Evolutionary conservation across 2,888 invertebrate species (phyloP).

Genomic region (Macrosoma leucophasiata): DNA sequence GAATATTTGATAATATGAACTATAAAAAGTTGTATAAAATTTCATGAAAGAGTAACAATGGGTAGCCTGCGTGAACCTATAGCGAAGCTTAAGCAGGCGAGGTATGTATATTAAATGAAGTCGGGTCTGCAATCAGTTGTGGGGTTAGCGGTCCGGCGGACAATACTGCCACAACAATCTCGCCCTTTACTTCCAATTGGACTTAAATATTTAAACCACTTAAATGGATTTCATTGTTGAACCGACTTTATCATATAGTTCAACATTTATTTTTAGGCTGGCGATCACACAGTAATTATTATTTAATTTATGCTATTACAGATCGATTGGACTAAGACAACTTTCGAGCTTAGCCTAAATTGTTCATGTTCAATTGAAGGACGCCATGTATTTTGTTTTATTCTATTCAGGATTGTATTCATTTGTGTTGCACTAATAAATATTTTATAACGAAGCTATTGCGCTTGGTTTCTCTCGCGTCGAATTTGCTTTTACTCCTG

Average conservation of each 20-base stretch:
- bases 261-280: constrained; percentile 42
- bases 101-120: constrained; percentile 69
- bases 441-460: no score
- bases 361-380: constrained; percentile 27
- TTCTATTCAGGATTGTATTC: constrained; percentile 7
- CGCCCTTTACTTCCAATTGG: constrained; percentile 70
- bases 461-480: no score
- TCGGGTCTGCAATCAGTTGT: constrained; percentile 64
- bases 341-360: constrained; percentile 34
- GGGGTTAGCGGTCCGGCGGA: constrained; percentile 60
- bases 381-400: constrained; percentile 21
- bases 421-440: no score
- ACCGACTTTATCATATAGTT: constrained; percentile 42
- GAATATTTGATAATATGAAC: no score
- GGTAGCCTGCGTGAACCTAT: constrained; percentile 28
- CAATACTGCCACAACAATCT: constrained; percentile 71
- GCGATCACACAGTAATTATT: constrained; percentile 22
- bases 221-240: constrained; percentile 72
- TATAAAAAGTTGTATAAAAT: no score
- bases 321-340: constrained; percentile 30
- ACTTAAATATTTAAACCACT: constrained; percentile 72
- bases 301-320: constrained; percentile 21
- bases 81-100: constrained; percentile 44
- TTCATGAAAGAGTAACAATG: no score
- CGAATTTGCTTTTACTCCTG: no score